Evolutionary conservation across 2,888 invertebrate genomes (phyloP), one percentile per base, ranked within the genome.

Genomic region (Standfussiana lucernea): DNA sequence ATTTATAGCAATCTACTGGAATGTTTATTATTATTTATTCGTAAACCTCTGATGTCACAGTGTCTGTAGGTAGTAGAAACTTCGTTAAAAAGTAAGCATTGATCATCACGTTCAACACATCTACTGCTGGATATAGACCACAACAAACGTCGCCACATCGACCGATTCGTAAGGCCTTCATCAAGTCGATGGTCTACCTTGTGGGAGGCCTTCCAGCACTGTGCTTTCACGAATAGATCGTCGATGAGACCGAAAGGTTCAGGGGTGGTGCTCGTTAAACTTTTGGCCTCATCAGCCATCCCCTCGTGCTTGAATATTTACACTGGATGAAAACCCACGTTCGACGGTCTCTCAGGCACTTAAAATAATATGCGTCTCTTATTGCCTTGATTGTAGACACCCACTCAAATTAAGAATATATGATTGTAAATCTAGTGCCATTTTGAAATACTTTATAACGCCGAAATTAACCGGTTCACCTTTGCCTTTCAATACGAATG

Each of bases 1-100:
- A 67, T 83, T 83, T 83, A 78, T 66, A 42, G 40, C 45, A 15
- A 67, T 42, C 40, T 62, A n/a, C 28, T n/a, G 10, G 15, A n/a
- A 28, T 67, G 66, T 59, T 66, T 66, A 24, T 56, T 35, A 35
- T 61, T 61, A 61, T 21, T 32, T 61, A 61, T 61, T 61, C 61
- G 32, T 21, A 21, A 61, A 61, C 35, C 11, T 59, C 18, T 32
- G 21, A 59, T 32, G 4, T 10, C 21, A 61, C 61, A 35, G 32
- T 61, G 11, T 61, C 61, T 35, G 61, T 32, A 15, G 53, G 50
- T 53, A 3, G 18, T 59, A 59, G 18, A 59, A 28, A 28, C 53
- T 28, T 28, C 5, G 28, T 28, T 2, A 15, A 13, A n/a, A 2
- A 53, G 11, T 56, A 56, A 56, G n/a, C 15, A 56, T 56, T 56